Base-by-base conservation (phyloP, 2,797 vertebrate species). In the Chaenodraco wilsoni region DNA sequence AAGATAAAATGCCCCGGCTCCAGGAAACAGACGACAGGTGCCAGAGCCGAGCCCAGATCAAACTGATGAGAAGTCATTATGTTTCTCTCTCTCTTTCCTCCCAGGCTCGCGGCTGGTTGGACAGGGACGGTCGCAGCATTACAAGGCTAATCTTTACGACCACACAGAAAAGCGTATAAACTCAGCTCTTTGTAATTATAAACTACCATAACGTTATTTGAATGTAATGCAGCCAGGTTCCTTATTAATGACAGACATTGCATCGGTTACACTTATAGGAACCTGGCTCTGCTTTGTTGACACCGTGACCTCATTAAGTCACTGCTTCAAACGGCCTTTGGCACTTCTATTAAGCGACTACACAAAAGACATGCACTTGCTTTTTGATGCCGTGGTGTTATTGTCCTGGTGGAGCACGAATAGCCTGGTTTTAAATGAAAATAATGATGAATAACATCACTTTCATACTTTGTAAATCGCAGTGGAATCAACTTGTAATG, bases 1-100 rank as follows among this genome's bases (percentile, higher is more conserved):
- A 62, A 77, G 84, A 88, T 87, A 84, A 84, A 78, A 72, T 27
- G 64, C 70, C 40, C 51, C 0, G 11, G 43, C 61, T 69, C 72
- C 65, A 51, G 66, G 52, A 82, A 78, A 69, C 80, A 75, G 80
- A 80, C 60, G 78, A 86, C 84, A 85, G 82, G 74, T 84, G 84
- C 69, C 81, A 79, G n/a, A 44, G 79, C 70, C 74, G 2, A 74
- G 77, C 57, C 44, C 68, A 74, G 83, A 88, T 89, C 84, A 87
- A 85, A 82, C 77, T 72, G 76, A 85, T 78, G 83, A 81, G 79
- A 27, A 23, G 68, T 75, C 79, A 69, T 79, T 85, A 82, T 86
- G 82, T 76, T 11, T 46, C 58, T 41, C 9, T 16, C 23, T 23
- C 43, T 70, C 58, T 9, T n/a, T 23, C 16, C 56, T 40, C n/a